A percentile compares a stretch with the other conserved stretches of the same genome.
These are phyloP conservation scores for Cephus nigrinus DNA, from an alignment of 2,888 invertebrate genomes.

Conservation along the genomic window DNA sequence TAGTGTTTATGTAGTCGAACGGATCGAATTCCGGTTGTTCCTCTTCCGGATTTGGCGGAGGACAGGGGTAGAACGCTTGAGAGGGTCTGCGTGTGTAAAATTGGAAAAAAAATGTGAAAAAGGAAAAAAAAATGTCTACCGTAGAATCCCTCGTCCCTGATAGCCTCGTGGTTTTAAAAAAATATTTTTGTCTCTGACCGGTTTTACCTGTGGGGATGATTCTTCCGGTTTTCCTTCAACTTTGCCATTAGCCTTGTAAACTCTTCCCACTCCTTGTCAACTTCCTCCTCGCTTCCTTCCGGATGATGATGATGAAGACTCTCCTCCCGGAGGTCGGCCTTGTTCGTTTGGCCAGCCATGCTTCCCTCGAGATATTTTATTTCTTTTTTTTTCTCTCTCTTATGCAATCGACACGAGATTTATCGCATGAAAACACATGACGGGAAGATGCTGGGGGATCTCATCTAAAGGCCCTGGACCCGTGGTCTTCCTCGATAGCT, in stretches of 20 bases:
- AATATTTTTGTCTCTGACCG: background rate
- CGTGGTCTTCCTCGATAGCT: background rate
- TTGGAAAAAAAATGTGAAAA: background rate
- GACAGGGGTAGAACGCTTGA: conserved; percentile 72
- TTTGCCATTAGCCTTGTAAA: conserved; percentile 69
- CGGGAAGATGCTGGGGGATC: background rate
- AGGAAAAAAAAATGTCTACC: background rate
- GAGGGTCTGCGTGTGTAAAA: conserved; percentile 51
- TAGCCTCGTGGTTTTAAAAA: background rate
- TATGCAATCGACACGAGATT: background rate
- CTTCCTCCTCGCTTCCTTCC: conserved; percentile 68
- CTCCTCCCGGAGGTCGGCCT: conserved; percentile 55
- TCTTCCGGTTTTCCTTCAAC: conserved; percentile 59
- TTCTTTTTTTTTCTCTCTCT: background rate
- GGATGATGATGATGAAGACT: conserved; percentile 52
- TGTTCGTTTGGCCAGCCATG: conserved; percentile 52
- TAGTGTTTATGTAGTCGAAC: conserved; percentile 65
- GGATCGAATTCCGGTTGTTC: conserved; percentile 65
- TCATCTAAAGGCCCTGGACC: background rate
- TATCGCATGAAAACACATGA: background rate
- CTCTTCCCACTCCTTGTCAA: conserved; percentile 73
- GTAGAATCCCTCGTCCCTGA: background rate
- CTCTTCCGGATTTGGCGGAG: conserved; percentile 68
- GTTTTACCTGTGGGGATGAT: conserved; percentile 57
- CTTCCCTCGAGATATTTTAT: conserved; percentile 13